phyloP scores from a whole-genome alignment of 30 jellyfish, hydroid and myxozoan genomes.

The Morbakka virulenta region DNA sequence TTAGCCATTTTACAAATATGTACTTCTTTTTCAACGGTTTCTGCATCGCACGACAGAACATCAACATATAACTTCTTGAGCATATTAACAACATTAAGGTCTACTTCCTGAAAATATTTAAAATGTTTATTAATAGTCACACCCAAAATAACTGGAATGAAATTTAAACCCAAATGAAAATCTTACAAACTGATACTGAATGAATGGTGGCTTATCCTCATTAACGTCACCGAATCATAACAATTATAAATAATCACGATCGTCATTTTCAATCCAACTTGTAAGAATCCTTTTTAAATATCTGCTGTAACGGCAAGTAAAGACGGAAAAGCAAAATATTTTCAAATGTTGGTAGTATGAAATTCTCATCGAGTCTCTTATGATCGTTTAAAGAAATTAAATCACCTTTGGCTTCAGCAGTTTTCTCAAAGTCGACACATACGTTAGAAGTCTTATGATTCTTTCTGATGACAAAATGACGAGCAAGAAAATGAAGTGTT shows the following conservation, averaged over 20 bases:
- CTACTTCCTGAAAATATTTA: neutral
- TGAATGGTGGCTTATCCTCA: neutral
- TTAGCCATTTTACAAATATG: neutral
- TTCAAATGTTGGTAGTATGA: constrained; percentile 28
- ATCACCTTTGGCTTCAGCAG: neutral
- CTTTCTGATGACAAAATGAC: constrained; percentile 13
- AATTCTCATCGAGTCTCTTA: constrained; percentile 11
- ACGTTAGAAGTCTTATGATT: constrained; percentile 28
- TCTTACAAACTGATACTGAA: neutral
- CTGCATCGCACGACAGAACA: constrained; percentile 8
- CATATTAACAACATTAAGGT: constrained; percentile 3
- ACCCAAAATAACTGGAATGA: constrained; percentile 6
- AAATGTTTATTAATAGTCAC: constrained; percentile 20
- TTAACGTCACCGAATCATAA: constrained; percentile 1
- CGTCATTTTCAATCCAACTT: too few relatives aligned
- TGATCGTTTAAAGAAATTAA: constrained; percentile 18
- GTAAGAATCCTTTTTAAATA: constrained; percentile 38
- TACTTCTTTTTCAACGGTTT: constrained; percentile 7
- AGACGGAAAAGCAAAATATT: constrained; percentile 42
- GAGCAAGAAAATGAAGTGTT: constrained; percentile 23
- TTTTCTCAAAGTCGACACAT: constrained; percentile 16
- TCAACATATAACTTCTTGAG: constrained; percentile 19
- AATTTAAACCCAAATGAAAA: constrained; percentile 11
- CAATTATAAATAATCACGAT: neutral
- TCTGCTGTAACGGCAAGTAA: constrained; percentile 34